Evolutionary conservation across 2,113 vertebrate species (phyloP).

Genomic region (Morone chrysops): DNA sequence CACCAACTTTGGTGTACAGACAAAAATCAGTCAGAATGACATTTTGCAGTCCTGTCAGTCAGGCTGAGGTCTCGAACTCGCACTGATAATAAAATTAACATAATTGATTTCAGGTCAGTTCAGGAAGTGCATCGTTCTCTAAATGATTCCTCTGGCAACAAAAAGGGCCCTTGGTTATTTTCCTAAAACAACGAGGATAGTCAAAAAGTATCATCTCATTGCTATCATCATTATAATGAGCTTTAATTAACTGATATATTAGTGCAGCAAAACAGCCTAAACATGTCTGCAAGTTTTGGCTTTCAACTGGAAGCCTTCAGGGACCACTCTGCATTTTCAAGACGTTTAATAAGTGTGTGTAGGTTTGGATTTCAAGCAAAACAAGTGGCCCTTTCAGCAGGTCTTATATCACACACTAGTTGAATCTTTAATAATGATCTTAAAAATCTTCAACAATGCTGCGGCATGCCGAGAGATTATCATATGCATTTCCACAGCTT

Average conservation of each 20-base stretch:
- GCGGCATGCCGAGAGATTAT: not conserved
- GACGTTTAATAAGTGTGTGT: not conserved
- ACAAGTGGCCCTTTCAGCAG: not conserved
- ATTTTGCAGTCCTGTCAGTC: conserved; percentile 18
- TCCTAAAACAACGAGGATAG: too few species aligned
- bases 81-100: conserved; percentile 15
- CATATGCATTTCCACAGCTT: not conserved
- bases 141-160: too few species aligned
- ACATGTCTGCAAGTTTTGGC: too few species aligned
- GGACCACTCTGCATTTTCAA: not conserved
- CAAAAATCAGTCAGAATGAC: not conserved
- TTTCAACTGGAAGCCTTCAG: too few species aligned
- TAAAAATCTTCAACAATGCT: conserved; percentile 13
- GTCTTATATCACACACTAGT: not conserved
- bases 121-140: not conserved
- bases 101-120: conserved; percentile 19
- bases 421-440: not conserved
- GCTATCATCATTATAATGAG: too few species aligned
- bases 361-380: not conserved
- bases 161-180: too few species aligned
- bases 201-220: too few species aligned
- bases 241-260: too few species aligned
- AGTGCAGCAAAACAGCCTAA: too few species aligned
- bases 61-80: not conserved
- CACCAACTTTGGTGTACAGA: not conserved